A percentile compares a stretch with the other conserved stretches of the same genome.
Evolutionary conservation across 1,140 invertebrate species (phyloP).

Genomic region (Drosophila guanche): DNA sequence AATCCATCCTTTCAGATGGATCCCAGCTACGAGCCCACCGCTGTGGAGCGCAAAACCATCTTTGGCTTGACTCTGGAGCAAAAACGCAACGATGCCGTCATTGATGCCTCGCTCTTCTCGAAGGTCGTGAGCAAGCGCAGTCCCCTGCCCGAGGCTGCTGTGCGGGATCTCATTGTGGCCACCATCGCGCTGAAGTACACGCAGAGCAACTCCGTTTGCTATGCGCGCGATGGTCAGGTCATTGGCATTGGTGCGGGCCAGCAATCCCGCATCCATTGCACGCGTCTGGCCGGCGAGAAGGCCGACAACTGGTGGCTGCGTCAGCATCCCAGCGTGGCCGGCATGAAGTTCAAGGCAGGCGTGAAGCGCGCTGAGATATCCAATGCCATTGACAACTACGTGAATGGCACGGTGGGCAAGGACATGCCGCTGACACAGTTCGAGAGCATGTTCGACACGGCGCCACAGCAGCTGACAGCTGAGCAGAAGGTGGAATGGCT

Average conservation of each 20-base stretch:
- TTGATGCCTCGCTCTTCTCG: constrained; percentile 90
- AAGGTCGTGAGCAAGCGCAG: constrained; percentile 93
- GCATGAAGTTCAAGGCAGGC: constrained; percentile 94
- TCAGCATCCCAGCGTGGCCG: constrained; percentile 94
- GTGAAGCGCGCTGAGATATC: constrained; percentile 96
- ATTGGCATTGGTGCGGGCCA: constrained; percentile 99
- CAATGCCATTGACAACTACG: constrained; percentile 98
- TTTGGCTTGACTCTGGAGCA: constrained; percentile 97
- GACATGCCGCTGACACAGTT: constrained; percentile 84
- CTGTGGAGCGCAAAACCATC: constrained; percentile 93
- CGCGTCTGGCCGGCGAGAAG: constrained; percentile 97
- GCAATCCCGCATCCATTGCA: constrained; percentile 98
- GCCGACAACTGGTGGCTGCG: constrained; percentile 99
- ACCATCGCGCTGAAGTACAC: constrained; percentile 99
- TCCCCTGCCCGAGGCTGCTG: constrained; percentile 88
- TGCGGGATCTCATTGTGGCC: constrained; percentile 96
- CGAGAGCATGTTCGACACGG: constrained; percentile 87
- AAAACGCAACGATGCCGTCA: constrained; percentile 94
- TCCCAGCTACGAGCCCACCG: constrained; percentile 90
- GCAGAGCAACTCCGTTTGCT: constrained; percentile 87
- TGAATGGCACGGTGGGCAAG: constrained; percentile 94
- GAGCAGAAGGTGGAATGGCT: constrained; percentile 92
- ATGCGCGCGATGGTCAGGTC: constrained; percentile 92
- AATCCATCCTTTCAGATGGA: constrained; percentile 94
- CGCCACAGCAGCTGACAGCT: constrained; percentile 88